Base-by-base conservation (phyloP, 1,140 invertebrate species). In the Pseudomyrmex flavicornis region DNA sequence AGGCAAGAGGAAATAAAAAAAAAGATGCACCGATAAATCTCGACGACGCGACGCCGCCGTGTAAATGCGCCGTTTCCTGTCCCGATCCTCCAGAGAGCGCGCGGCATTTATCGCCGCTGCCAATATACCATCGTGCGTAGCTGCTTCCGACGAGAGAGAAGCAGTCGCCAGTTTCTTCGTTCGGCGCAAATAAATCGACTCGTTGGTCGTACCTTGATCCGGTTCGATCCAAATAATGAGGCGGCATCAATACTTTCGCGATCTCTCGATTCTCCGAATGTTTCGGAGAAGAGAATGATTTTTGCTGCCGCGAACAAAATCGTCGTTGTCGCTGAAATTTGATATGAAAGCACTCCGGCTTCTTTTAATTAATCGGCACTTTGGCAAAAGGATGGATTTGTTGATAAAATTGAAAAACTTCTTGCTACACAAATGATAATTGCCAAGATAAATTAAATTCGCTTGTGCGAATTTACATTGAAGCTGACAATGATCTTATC, bases 51-150 rank as follows among this genome's bases (percentile, higher is more conserved):
- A 80, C 76, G 76, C 76, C 52, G 66, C 77, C 44, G 46, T 65
- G 79, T 65, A 70, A 70, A 74, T 62, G 70, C 79, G 79, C 70
- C 72, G 79, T 82, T 82, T 72, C 68, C 76, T 79, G 76, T 80
- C 76, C 66, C 54, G 76, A 80, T 80, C 66, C 54, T 80, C 52
- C 15, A 44, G 74, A 66, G 54, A 59, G 20, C 65, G 48, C 76
- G 76, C 65, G 15, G 66, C 54, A 50, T 80, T 80, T 80, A 80
- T 80, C 76, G 76, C 35, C 66, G 66, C 54, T 70, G 66, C 76
- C 76, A 73, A 84, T 72, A 72, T 35, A 35, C 35, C 46, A 50
- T 46, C 69, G 22, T 44, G 44, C 69, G 52, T 52, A 15, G 17
- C 56, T n/a, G 70, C 46, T 70, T 80, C 76, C 76, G 63, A 75